Evolutionary conservation across 2,113 vertebrate species (phyloP), one percentile per base, ranked within the genome.

Genomic region (Alosa alosa): DNA sequence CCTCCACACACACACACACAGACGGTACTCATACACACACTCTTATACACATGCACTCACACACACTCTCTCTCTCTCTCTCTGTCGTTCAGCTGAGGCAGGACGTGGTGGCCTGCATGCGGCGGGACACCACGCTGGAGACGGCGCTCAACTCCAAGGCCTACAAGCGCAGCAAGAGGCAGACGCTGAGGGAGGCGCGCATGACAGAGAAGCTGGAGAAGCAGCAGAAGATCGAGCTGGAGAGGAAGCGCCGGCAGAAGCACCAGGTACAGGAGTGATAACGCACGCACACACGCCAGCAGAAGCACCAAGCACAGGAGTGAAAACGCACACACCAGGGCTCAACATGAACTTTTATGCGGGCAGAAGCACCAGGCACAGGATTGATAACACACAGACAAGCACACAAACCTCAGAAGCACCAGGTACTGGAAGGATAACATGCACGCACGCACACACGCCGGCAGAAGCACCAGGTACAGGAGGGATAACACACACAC

Each of bases 141-240:
- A 99, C 98, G 0, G 98, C 98, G 0, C 94, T 99, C 78, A 99
- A 99, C 93, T 99, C 98, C 0, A 99, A 99, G 93, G 98, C 98
- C 0, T 99, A 99, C 93, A 97, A 99, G 45, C 94, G 98, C 86
- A 99, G 98, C 94, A 99, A 99, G 91, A 95, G 97, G 6, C 98
- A 99, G 92, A 99, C 98, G 0, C 93, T 99, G 88, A 92, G 98
- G 44, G 98, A 99, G 89, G 98, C 98, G 0, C 97, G 98, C 64
- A 99, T 99, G 97, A 99, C 98, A 0, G 98, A 99, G 92, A 99
- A 99, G 75, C 95, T 99, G 87, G 98, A 99, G 92, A 99, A 99
- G 86, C 98, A 99, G 92, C 98, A 99, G 94, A 99, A 99, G 94
- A 98, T 99, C 0, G 98, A 99, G 64, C 98, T 99, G 89, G 98